Evolutionary conservation across 2,888 invertebrate species (phyloP).

Genomic region (Craniophora ligustri): DNA sequence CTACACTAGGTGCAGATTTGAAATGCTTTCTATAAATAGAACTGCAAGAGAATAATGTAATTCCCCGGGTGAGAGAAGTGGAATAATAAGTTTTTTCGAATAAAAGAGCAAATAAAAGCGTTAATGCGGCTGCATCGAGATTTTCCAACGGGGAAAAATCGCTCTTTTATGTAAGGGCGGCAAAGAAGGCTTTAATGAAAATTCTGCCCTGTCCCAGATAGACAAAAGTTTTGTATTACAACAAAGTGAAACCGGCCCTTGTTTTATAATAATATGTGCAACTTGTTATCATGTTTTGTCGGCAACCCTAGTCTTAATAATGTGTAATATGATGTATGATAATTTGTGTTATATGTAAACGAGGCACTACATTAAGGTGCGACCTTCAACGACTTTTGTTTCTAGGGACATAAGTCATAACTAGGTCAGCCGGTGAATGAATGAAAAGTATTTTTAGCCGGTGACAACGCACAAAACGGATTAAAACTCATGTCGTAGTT

Average conservation of each 20-base stretch:
- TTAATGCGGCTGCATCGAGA: constrained; percentile 86
- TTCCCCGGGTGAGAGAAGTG: constrained; percentile 79
- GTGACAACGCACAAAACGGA: no score
- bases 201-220: constrained; percentile 74
- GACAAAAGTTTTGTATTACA: constrained; percentile 71
- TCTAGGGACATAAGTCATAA: not conserved
- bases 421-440: no score
- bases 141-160: constrained; percentile 83
- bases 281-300: constrained; percentile 57
- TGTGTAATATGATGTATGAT: constrained; percentile 44
- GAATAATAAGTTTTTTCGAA: constrained; percentile 85
- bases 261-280: constrained; percentile 59
- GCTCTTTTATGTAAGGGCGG: constrained; percentile 82
- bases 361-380: constrained; percentile 11
- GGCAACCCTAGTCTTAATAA: constrained; percentile 39
- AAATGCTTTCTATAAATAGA: constrained; percentile 74
- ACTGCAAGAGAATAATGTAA: constrained; percentile 80
- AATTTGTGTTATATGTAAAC: constrained; percentile 36
- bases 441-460: no score
- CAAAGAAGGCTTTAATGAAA: constrained; percentile 85
- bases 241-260: constrained; percentile 62
- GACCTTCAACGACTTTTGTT: constrained; percentile 7
- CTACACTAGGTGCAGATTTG: constrained; percentile 31
- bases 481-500: no score
- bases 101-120: constrained; percentile 84